phyloP scores from a whole-genome alignment of 2,113 vertebrate species.

The pig (Sus scrofa) region DNA sequence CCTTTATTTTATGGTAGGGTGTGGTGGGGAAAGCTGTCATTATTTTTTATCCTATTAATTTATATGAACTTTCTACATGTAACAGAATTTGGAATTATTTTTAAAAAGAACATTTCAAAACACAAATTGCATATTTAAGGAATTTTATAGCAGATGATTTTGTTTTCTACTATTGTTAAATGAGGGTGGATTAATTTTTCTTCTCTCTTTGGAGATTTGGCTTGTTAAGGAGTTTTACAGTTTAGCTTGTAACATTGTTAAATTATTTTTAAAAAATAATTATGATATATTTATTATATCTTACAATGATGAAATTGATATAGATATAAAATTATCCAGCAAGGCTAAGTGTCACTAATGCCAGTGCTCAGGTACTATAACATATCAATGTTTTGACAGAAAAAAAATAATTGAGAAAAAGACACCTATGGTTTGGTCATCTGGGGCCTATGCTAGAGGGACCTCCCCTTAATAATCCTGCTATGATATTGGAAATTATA shows the following conservation, averaged over 20 bases:
- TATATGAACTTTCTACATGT: neutral
- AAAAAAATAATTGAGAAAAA: neutral
- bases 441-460: neutral
- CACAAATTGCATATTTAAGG: neutral
- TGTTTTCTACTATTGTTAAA: slow-evolving; percentile 50
- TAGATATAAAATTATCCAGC: slow-evolving; percentile 5
- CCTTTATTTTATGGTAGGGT: neutral
- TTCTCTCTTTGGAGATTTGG: slow-evolving; percentile 47
- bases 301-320: slow-evolving; percentile 67
- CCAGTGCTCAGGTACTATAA: neutral
- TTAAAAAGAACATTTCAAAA: slow-evolving; percentile 25
- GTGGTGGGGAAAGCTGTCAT: neutral
- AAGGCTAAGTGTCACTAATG: neutral
- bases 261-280: too few species aligned
- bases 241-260: slow-evolving; percentile 34
- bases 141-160: neutral
- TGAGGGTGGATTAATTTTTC: slow-evolving; percentile 55
- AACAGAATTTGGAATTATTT: neutral
- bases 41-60: neutral
- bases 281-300: slow-evolving; percentile 66
- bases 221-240: slow-evolving; percentile 34
- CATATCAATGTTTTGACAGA: neutral
- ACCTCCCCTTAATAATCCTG: neutral
- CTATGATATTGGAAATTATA: neutral
- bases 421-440: neutral